A percentile compares a stretch with the other conserved stretches of the same genome.
Evolutionary conservation across 1,140 invertebrate genomes (phyloP).

Genomic region (Drosophila repleta): DNA sequence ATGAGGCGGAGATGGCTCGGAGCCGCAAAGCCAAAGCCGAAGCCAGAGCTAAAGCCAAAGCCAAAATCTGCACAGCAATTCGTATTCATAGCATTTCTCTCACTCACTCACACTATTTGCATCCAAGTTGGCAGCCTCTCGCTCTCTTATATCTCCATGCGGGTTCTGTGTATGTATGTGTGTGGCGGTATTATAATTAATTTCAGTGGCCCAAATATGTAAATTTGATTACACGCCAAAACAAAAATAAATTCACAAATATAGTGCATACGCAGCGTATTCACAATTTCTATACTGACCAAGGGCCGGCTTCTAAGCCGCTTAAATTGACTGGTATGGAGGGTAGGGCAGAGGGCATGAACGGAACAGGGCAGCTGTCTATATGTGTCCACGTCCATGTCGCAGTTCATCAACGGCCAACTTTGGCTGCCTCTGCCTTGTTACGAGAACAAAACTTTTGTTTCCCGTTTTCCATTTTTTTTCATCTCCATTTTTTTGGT

Average conservation of each 20-base stretch:
- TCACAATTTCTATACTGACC: constrained; percentile 24
- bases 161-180: constrained; percentile 17
- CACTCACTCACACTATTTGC: constrained; percentile 3
- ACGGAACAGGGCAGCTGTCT: constrained; percentile 16
- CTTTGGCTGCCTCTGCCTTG: constrained; percentile 58
- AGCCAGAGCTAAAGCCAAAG: constrained; percentile 65
- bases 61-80: constrained; percentile 74
- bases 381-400: constrained; percentile 53
- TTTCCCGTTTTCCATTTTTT: constrained; percentile 36
- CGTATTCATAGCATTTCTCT: constrained; percentile 65
- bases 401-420: constrained; percentile 71
- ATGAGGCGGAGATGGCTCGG: constrained; percentile 52
- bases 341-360: not conserved
- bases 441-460: constrained; percentile 58
- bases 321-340: constrained; percentile 64
- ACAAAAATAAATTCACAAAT: constrained; percentile 65
- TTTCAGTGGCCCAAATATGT: constrained; percentile 74
- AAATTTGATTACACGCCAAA: constrained; percentile 70
- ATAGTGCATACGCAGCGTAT: constrained; percentile 67
- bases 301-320: constrained; percentile 60
- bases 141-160: constrained; percentile 18
- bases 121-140: not conserved
- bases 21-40: constrained; percentile 66
- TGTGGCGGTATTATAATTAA: constrained; percentile 74
- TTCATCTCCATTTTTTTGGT: constrained; percentile 26